Conservation (phyloP, 2,888 invertebrate species). For the Tanypteryx hageni region DNA sequence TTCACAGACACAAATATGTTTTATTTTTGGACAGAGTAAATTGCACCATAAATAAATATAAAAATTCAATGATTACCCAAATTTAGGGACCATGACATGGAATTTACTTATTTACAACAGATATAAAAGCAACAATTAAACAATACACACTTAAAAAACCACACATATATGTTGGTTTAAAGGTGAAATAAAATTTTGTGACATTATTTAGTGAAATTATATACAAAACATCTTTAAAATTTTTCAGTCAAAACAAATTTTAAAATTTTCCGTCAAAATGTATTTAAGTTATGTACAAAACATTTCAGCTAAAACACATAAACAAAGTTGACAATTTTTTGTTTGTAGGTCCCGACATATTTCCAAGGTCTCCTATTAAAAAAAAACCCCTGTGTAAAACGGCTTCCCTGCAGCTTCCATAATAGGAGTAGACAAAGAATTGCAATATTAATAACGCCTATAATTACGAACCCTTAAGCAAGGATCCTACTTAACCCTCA, state of each 20-base stretch:
- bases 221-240: neutral
- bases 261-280: neutral
- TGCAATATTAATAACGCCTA: neutral
- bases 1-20: slow-evolving; percentile 35
- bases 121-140: neutral
- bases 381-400: slow-evolving; percentile 10
- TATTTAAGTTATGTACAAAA: slow-evolving; percentile 33
- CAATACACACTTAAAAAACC: neutral
- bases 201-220: slow-evolving; percentile 29
- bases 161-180: neutral
- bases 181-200: slow-evolving; percentile 1
- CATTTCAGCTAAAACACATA: slow-evolving; percentile 18
- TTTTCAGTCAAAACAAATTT: neutral
- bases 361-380: slow-evolving; percentile 18
- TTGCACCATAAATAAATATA: slow-evolving; percentile 58
- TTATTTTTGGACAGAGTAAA: slow-evolving; percentile 52
- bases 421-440: slow-evolving; percentile 18
- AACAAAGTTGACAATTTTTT: slow-evolving; percentile 12
- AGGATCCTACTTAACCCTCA: slow-evolving; percentile 79
- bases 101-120: slow-evolving; percentile 37
- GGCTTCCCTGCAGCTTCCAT: slow-evolving; percentile 42
- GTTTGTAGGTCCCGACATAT: neutral
- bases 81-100: neutral
- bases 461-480: neutral
- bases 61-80: slow-evolving; percentile 32